Evolutionary conservation across 2,797 vertebrate species (phyloP), one percentile per base, ranked within the genome.

Genomic region (Galaxias olidus): DNA sequence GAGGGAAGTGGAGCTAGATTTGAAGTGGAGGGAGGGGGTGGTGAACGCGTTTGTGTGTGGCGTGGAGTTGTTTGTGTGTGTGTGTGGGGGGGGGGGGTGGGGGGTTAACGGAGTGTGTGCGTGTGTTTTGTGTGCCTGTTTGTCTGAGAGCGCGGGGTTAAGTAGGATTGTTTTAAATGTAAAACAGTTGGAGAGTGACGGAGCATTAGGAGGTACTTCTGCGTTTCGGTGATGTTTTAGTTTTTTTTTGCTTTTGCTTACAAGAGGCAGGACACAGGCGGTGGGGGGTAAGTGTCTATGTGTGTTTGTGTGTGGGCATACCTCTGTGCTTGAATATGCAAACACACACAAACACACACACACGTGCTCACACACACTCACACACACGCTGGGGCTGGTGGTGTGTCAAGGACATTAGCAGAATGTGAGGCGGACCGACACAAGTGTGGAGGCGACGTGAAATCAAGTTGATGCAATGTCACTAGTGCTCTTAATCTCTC

Each of bases 401-500:
- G 85, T 90, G 83, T 89, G 87, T 91, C 84, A 92, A 90, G 85
- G 89, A 91, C 91, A 88, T 91, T 92, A 90, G 91, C 86, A 80
- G 91, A 86, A 85, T 88, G 87, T 89, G 90, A 88, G 81, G 67
- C 87, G 94, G 91, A 94, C 84, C 90, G 92, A 93, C 93, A 92
- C 85, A 77, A 84, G 86, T 81, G 88, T 90, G 84, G 85, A 94
- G 87, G 89, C 88, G 90, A 91, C 87, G 88, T 91, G 92, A 94
- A 94, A 94, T 78, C 79, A 91, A 94, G 92, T 94, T 94, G 93
- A 95, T 94, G 91, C 73, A 84, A 87, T 94, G 92, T 94, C 93
- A 92, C 90, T 92, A 89, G 89, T 91, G 84, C 87, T 89, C 72
- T 85, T 10, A 91, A 90, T 88, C 90, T 89, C 88, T 91, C 90